Base-by-base conservation (phyloP, 2,888 invertebrate genomes). In the Cheilosia soror region DNA sequence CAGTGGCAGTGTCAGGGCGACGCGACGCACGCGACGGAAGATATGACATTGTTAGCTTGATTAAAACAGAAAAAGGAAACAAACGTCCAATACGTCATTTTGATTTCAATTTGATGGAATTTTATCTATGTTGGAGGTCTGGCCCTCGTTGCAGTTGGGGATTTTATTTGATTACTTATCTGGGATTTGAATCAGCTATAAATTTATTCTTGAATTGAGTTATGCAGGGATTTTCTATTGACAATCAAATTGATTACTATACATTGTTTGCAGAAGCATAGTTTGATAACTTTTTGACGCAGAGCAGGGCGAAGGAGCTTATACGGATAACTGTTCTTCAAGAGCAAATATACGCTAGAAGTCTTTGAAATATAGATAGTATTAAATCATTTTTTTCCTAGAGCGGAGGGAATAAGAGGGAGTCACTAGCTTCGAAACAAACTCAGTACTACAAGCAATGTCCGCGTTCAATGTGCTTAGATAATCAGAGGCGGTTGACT, bases 71-170 rank as follows among this genome's bases (percentile, higher is more conserved):
- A 49, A 62, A 51, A 55, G 11, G 55, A 58, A 47, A 72, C 62
- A 51, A 63, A 69, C 55, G 62, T 62, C 40, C 63, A 76, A 76
- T 69, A 65, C 63, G 63, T 69, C 69, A 57, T 76, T 76, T 69
- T 60, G 77, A 71, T 77, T 77, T 77, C 82, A 77, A 66, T 82
- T 77, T 77, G 65, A 82, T 66, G 42, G 55, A 63, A 58, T 13
- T 29, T 58, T 65, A 9, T 57, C 49, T 55, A 25, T 11, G 49
- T 11, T 47, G 11, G 55, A 57, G 60, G 47, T n/a, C 25, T 20
- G 20, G 20, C 20, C 20, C 20, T 9, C 9, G 49, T 49, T 49
- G 49, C 49, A 49, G 65, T 73, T 33, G 42, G 29, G 33, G 47
- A 65, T 60, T 72, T 65, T 72, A 79, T 79, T 72, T 65, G 65